A percentile compares a stretch with the other conserved stretches of the same genome.
phyloP scores from a whole-genome alignment of 2,797 vertebrate genomes.

The Ctenosaura bakeri region DNA sequence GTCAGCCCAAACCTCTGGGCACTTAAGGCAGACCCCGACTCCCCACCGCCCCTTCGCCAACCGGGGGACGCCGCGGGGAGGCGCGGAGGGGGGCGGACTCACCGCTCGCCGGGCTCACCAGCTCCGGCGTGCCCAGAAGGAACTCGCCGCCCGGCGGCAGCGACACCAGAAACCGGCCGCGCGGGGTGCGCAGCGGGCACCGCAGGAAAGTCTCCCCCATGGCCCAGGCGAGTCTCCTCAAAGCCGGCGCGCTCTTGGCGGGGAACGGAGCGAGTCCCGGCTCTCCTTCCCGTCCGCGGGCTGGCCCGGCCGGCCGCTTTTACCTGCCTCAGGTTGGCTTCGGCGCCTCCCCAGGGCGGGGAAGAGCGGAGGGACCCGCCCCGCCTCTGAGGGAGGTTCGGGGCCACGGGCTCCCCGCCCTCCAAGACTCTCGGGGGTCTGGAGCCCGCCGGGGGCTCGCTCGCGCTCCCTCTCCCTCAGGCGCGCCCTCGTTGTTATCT shows the following conservation, averaged over 20 bases:
- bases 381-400: too few species aligned
- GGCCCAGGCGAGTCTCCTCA: too few species aligned
- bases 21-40: too few species aligned
- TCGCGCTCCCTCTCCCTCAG: too few species aligned
- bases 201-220: slow-evolving; percentile 34
- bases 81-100: background rate
- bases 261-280: too few species aligned
- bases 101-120: background rate
- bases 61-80: too few species aligned
- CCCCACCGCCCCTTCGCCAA: too few species aligned
- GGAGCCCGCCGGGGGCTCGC: background rate
- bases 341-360: slow-evolving; percentile 1
- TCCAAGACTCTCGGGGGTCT: background rate
- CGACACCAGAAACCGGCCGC: background rate
- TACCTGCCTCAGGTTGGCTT: background rate
- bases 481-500: background rate
- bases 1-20: too few species aligned
- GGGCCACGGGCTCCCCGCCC: too few species aligned
- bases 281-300: background rate
- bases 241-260: background rate
- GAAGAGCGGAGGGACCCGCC: background rate
- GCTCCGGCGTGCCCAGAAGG: slow-evolving; percentile 32
- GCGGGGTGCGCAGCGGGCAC: slow-evolving; percentile 22
- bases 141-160: slow-evolving; percentile 4
- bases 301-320: background rate